Conservation (phyloP, 1,140 invertebrate species). For the Elysia chlorotica region DNA sequence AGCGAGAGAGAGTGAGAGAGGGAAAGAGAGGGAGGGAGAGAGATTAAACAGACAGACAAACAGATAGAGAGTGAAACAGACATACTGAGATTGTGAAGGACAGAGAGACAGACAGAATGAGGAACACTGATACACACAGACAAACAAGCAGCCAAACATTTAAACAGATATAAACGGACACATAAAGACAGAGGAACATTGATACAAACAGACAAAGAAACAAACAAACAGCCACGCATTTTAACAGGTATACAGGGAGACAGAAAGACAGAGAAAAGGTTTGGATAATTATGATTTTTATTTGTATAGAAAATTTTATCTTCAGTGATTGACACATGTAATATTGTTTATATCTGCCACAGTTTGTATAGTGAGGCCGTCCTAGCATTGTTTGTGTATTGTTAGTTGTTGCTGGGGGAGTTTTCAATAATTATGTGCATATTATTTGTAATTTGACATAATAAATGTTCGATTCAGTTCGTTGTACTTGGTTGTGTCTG, state of each 20-base stretch:
- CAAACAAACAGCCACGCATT: background rate
- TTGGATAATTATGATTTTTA: no score
- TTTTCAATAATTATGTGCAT: no score
- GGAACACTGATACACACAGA: slow-evolving; percentile 25
- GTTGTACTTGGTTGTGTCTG: no score
- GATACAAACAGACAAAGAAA: slow-evolving; percentile 27
- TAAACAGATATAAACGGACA: background rate
- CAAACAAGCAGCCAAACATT: background rate
- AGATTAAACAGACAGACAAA: slow-evolving; percentile 25
- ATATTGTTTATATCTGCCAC: no score
- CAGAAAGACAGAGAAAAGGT: slow-evolving; percentile 7
- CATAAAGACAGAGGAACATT: slow-evolving; percentile 11
- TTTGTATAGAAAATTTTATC: no score
- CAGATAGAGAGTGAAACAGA: background rate
- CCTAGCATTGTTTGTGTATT: no score
- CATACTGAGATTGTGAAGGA: background rate
- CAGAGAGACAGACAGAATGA: slow-evolving; percentile 12
- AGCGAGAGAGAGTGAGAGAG: slow-evolving; percentile 31
- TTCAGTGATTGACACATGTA: no score
- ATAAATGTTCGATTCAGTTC: no score
- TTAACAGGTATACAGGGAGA: background rate
- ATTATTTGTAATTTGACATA: no score
- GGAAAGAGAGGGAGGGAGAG: slow-evolving; percentile 24
- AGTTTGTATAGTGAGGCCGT: no score
- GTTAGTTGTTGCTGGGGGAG: no score